These are phyloP conservation scores for Corythoichthys haematopterus DNA, from an alignment of 2,113 vertebrate genomes.

Conservation along the genomic window DNA sequence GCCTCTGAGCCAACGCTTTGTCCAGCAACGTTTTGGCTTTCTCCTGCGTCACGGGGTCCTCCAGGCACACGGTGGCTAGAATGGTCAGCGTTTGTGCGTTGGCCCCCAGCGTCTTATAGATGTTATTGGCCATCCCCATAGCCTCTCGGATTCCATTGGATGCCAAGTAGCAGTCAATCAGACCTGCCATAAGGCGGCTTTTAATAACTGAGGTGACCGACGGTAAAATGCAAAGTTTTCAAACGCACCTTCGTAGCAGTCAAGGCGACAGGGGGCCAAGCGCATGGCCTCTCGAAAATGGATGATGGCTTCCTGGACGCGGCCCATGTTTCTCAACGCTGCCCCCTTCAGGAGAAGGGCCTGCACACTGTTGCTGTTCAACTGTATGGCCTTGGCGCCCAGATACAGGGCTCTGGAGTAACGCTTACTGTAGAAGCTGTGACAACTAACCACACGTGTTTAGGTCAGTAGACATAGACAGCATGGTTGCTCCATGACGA, in stretches of 20 bases:
- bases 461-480: neutral
- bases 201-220: neutral
- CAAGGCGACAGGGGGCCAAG: constrained; percentile 87
- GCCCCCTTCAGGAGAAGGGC: constrained; percentile 93
- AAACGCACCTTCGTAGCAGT: constrained; percentile 90
- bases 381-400: constrained; percentile 96
- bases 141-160: constrained; percentile 95
- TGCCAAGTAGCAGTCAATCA: constrained; percentile 95
- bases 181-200: constrained; percentile 66
- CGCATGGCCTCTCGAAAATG: constrained; percentile 96
- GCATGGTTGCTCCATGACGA: neutral
- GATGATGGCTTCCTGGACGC: constrained; percentile 96
- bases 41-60: constrained; percentile 93
- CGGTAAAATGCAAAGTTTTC: too few species aligned
- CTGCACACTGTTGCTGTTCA: constrained; percentile 96
- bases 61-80: constrained; percentile 91
- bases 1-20: constrained; percentile 90
- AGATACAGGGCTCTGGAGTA: constrained; percentile 94
- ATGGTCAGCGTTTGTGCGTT: constrained; percentile 95
- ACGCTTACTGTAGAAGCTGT: constrained; percentile 96
- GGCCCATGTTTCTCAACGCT: constrained; percentile 91
- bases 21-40: constrained; percentile 94
- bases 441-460: constrained; percentile 75
- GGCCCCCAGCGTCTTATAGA: constrained; percentile 94
- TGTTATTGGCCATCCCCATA: constrained; percentile 98